phyloP scores from a whole-genome alignment of 1,140 invertebrate species.

The Babylonia areolata region DNA sequence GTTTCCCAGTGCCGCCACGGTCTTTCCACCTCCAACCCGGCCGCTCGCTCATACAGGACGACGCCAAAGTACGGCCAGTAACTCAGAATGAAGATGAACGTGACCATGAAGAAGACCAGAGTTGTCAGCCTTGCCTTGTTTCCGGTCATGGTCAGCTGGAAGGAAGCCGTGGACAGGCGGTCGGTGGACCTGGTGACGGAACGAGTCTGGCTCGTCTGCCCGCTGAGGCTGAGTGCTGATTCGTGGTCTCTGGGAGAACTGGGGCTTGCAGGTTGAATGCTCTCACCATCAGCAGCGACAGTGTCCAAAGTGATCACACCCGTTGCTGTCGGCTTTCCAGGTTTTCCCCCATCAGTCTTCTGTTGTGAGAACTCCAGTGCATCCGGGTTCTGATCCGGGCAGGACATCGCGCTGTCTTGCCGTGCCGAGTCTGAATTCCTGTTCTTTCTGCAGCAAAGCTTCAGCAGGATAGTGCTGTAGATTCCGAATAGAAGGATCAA shows the following conservation, averaged over 20 bases:
- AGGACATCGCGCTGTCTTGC: background rate
- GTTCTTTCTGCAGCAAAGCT: background rate
- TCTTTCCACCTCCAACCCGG: background rate
- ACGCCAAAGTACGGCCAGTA: slow-evolving; percentile 39
- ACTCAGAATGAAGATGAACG: slow-evolving; percentile 38
- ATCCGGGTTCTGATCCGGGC: too few relatives aligned
- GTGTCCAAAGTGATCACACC: too few relatives aligned
- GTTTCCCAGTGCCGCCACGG: slow-evolving; percentile 15
- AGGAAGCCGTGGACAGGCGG: background rate
- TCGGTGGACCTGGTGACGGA: background rate
- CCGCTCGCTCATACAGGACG: background rate
- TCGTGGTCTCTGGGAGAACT: background rate
- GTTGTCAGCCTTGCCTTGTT: slow-evolving; percentile 25
- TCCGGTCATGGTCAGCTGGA: background rate
- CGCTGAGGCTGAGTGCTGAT: background rate
- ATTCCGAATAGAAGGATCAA: background rate
- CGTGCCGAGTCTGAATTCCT: too few relatives aligned
- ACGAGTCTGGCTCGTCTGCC: background rate
- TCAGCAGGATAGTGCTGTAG: background rate
- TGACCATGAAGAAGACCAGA: slow-evolving; percentile 35
- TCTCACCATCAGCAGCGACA: too few relatives aligned
- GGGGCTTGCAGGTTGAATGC: background rate
- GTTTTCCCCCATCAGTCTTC: background rate
- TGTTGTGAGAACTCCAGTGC: background rate
- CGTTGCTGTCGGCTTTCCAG: background rate